phyloP scores from a whole-genome alignment of 1,140 invertebrate species.

The Drosophila fuyamai region DNA sequence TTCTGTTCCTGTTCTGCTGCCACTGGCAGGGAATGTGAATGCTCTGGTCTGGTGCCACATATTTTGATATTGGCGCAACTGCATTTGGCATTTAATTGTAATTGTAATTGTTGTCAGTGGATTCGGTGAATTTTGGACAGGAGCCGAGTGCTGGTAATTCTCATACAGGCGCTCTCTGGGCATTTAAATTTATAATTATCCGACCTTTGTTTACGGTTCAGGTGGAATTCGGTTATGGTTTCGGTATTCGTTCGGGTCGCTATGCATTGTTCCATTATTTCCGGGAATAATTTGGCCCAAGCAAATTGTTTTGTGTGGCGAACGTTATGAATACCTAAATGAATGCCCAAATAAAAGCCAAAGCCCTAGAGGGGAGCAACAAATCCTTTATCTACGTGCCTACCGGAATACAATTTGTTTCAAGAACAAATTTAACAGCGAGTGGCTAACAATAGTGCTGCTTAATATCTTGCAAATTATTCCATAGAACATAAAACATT shows the following conservation, averaged over 20 bases:
- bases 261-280: conserved; percentile 21
- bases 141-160: conserved; percentile 37
- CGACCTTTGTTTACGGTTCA: conserved; percentile 27
- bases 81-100: conserved; percentile 71
- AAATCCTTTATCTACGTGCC: conserved; percentile 10
- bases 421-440: conserved; percentile 15
- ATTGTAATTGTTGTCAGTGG: conserved; percentile 51
- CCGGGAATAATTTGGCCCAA: conserved; percentile 22
- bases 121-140: conserved; percentile 48
- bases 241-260: neutral
- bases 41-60: conserved; percentile 29
- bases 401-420: conserved; percentile 17
- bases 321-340: conserved; percentile 35
- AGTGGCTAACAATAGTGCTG: conserved; percentile 4
- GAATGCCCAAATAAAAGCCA: neutral
- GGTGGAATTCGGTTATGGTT: conserved; percentile 22
- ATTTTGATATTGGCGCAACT: conserved; percentile 50
- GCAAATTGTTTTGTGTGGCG: conserved; percentile 20
- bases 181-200: conserved; percentile 63
- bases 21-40: conserved; percentile 2
- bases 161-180: conserved; percentile 14
- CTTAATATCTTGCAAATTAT: neutral
- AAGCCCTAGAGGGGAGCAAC: conserved; percentile 15
- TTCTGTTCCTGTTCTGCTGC: conserved; percentile 1
- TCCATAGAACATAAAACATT: conserved; percentile 1